Evolutionary conservation across 2,113 vertebrate genomes (phyloP), one percentile per base, ranked within the genome.

Genomic region (Bothrops jararaca): DNA sequence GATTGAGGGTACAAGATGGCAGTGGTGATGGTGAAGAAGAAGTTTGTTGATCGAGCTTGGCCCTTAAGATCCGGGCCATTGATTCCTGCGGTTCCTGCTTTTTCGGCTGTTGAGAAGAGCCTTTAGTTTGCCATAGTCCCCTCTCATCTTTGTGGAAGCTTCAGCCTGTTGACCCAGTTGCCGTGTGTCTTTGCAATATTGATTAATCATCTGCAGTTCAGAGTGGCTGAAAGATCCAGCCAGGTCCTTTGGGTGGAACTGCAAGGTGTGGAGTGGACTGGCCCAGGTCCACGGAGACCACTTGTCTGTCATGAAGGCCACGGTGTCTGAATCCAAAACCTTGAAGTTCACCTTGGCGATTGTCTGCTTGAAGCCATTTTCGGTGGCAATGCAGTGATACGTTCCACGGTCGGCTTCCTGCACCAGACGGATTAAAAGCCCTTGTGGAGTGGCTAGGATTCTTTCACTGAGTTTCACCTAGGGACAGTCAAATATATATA

Each of bases 331-430:
- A 94, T 98, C 98, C 94, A 99, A 94, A 92, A 99, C 98, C 34
- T 98, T 98, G 96, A 99, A 98, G 86, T 98, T 99, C 95, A 99
- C 98, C 97, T 99, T 99, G 53, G 98, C 98, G 87, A 99, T 97
- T 22, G 99, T 99, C 97, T 99, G 98, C 92, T 99, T 99, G 97
- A 99, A 99, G 96, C 95, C 96, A 93, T 99, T 99, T 94, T 99
- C 99, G 0, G 98, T 99, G 1, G 98, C 98, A 2, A 99, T 98
- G 97, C 99, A 99, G 96, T 99, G 98, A 95, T 99, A 99, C 0
- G 99, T 97, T 2, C 99, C 99, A 94, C 98, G 98, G 96, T 99
- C 99, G 0, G 98, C 97, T 54, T 97, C 97, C 95, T 99, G 99
- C 85, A 98, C 98, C 0, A 98, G 98, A 89, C 99, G 99, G 80